Evolutionary conservation across 2,888 invertebrate genomes (phyloP), one percentile per base, ranked within the genome.

Genomic region (Ectropis crepuscularia): DNA sequence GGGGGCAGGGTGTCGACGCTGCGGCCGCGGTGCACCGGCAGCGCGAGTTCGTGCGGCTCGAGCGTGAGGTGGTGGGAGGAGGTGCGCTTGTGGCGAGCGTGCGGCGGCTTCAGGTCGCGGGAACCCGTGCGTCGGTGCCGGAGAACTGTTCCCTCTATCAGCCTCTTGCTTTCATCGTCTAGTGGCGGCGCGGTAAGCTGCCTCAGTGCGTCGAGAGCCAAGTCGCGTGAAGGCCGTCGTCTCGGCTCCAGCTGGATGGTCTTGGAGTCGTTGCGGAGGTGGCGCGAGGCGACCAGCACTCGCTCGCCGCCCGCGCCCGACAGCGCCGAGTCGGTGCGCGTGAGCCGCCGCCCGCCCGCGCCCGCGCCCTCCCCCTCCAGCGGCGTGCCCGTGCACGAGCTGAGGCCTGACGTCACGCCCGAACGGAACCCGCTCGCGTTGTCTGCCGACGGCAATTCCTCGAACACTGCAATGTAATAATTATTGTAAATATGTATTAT

Each of bases 401-500:
- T 91, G 50, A 81, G 83, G 6, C 87, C 90, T 10, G 92, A 90
- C 63, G 87, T 86, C 50, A 82, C 75, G 6, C 86, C 90, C 10
- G 92, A 91, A 0, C 91, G 82, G 76, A 89, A 88, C 0, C 89
- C 93, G 76, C 91, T 91, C 62, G 92, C 88, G 84, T 93, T 93
- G 65, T 94, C 93, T 11, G 92, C 87, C 0, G 93, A 93, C 47
- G 95, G 94, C 64, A 95, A 94, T 79, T 96, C 96, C 78, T 96
- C 96, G 82, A 96, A 96, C 61, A 96, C 96, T 96, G 80, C 0
- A 37, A 16, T 28, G 16, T 28, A 28, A 2, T n/a, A n/a, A 4
- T 28, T 2, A 28, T 28, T 28, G 16, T 28, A 28, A 28, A 28
- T 28, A 28, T 28, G 4, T 28, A 28, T 28, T 2, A 28, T 28